phyloP scores from a whole-genome alignment of 2,888 invertebrate genomes.

The Heliconius erato region DNA sequence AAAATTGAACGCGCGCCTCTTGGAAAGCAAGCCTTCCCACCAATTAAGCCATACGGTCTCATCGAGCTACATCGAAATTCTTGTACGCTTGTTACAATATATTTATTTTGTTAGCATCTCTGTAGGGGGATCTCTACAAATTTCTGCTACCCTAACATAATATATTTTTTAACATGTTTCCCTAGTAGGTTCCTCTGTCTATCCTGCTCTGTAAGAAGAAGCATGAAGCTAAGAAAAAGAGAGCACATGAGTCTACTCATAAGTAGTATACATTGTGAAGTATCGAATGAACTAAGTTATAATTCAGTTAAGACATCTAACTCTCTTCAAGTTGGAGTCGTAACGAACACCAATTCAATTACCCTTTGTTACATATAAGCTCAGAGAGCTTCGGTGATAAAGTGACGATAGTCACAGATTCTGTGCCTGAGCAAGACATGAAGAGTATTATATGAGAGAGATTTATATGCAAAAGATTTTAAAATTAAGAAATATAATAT shows the following conservation, averaged over 20 bases:
- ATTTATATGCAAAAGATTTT: not conserved
- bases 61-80: too few relatives aligned
- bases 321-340: not conserved
- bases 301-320: constrained; percentile 9
- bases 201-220: too few relatives aligned
- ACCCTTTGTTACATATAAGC: not conserved
- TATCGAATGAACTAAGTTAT: constrained; percentile 8
- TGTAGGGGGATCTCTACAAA: not conserved
- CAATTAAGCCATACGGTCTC: too few relatives aligned
- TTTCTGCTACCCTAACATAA: too few relatives aligned
- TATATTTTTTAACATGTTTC: not conserved
- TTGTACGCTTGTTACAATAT: too few relatives aligned
- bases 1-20: too few relatives aligned
- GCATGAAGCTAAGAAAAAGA: not conserved
- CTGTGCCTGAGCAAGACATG: not conserved
- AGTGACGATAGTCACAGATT: not conserved
- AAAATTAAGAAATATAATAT: too few relatives aligned
- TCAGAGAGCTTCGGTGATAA: not conserved
- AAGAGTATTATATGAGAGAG: not conserved
- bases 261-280: not conserved
- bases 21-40: too few relatives aligned
- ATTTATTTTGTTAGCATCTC: too few relatives aligned
- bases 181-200: not conserved
- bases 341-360: constrained; percentile 13
- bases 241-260: not conserved